A percentile compares a stretch with the other conserved stretches of the same genome.
These are phyloP conservation scores for Aspidiotus destructor DNA, from an alignment of 2,888 invertebrate genomes.

Conservation along the genomic window DNA sequence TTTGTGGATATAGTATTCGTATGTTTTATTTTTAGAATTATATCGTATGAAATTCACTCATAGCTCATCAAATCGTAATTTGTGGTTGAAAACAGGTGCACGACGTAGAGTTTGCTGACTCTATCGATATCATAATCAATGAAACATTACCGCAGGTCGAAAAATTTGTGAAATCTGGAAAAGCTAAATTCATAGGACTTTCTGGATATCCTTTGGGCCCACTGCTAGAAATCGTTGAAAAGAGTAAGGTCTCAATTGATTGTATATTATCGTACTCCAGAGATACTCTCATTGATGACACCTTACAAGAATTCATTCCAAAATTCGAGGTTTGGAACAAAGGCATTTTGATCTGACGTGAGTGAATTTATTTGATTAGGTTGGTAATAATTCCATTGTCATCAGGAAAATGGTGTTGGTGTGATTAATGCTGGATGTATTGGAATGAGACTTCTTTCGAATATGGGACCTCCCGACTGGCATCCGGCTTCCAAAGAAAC, in stretches of 20 bases:
- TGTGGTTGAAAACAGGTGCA: constrained; percentile 60
- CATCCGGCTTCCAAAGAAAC: constrained; percentile 63
- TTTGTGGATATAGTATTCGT: constrained; percentile 88
- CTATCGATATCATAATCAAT: constrained; percentile 57
- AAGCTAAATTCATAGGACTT: constrained; percentile 63
- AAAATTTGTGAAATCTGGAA: constrained; percentile 56
- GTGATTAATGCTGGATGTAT: constrained; percentile 75
- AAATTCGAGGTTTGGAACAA: constrained; percentile 57
- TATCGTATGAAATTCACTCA: background rate
- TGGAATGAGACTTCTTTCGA: constrained; percentile 72
- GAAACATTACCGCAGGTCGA: constrained; percentile 79
- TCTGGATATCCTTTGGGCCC: constrained; percentile 74
- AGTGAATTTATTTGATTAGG: too few species aligned
- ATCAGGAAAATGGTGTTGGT: constrained; percentile 58
- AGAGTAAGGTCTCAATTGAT: constrained; percentile 55
- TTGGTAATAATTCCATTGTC: background rate
- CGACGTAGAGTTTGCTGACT: constrained; percentile 76
- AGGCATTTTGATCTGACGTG: background rate
- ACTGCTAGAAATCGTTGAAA: constrained; percentile 63
- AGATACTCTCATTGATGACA: constrained; percentile 67
- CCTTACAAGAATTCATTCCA: constrained; percentile 60
- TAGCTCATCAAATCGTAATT: background rate
- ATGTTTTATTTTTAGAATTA: constrained; percentile 20
- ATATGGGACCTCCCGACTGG: constrained; percentile 64
- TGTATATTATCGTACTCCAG: constrained; percentile 68